Percentiles rank a stretch among this genome's conserved stretches.
These are phyloP conservation scores for Callipepla californica DNA, from an alignment of 2,113 vertebrate genomes.

Conservation along the genomic window DNA sequence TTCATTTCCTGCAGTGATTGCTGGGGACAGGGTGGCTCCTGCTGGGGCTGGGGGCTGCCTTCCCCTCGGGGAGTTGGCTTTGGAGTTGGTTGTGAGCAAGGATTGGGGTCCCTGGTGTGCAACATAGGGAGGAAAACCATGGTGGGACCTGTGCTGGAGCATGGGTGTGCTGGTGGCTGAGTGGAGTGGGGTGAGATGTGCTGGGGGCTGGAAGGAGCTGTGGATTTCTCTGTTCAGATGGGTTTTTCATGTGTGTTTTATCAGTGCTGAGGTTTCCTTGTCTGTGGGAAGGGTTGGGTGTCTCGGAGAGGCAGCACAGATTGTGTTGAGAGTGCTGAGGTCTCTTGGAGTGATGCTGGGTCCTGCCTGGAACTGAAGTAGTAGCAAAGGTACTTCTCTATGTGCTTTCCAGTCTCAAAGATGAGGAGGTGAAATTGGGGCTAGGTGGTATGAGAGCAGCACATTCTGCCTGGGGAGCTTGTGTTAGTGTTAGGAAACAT, in stretches of 20 bases:
- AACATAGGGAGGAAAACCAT: rapidly evolving
- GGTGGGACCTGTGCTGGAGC: not conserved
- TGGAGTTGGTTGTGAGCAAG: not conserved
- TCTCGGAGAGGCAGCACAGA: not conserved
- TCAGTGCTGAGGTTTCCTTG: not conserved
- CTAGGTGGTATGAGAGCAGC: not conserved
- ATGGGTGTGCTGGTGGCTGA: rapidly evolving
- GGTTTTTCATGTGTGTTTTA: not conserved
- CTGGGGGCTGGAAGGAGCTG: not conserved
- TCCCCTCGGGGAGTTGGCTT: not conserved
- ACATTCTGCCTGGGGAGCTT: rapidly evolving
- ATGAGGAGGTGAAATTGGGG: not conserved
- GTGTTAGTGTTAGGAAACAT: rapidly evolving
- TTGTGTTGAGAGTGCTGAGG: not conserved
- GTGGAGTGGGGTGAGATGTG: not conserved
- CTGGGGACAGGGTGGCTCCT: not conserved
- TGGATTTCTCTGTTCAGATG: rapidly evolving
- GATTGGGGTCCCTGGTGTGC: rapidly evolving
- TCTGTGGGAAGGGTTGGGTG: not conserved
- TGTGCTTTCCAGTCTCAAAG: not conserved
- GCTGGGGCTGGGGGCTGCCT: not conserved
- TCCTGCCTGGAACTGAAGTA: not conserved
- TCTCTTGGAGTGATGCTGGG: not conserved
- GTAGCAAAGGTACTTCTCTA: not conserved
- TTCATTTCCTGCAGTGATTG: not conserved